A percentile compares a stretch with the other conserved stretches of the same genome.
Evolutionary conservation across 1,140 invertebrate genomes (phyloP).

Genomic region (Microplitis mediator): DNA sequence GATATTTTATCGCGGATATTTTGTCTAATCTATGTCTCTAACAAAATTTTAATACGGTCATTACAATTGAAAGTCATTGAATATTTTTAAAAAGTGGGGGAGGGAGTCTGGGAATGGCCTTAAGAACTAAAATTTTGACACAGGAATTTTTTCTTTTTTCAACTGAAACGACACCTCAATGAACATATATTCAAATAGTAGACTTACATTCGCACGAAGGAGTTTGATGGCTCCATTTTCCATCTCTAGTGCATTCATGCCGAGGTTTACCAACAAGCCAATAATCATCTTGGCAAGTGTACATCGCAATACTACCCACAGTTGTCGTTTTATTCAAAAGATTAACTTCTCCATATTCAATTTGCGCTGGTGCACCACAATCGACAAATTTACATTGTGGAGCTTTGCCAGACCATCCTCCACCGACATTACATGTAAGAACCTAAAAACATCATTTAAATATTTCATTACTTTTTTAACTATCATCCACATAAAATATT

Average conservation of each 20-base stretch:
- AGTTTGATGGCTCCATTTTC: constrained; percentile 83
- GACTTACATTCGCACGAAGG: constrained; percentile 84
- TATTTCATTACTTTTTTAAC: neutral
- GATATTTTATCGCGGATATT: too few species aligned
- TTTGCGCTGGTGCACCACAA: constrained; percentile 80
- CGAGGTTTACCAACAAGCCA: constrained; percentile 77
- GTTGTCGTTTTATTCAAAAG: constrained; percentile 81
- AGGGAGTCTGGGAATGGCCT: too few species aligned
- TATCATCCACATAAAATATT: neutral
- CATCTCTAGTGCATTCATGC: constrained; percentile 78
- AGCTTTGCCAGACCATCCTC: constrained; percentile 79
- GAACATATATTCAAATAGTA: neutral
- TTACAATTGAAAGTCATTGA: too few species aligned
- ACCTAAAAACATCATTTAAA: constrained; percentile 61
- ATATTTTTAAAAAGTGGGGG: too few species aligned
- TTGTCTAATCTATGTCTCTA: too few species aligned
- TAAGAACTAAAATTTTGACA: too few species aligned
- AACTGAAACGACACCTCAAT: neutral
- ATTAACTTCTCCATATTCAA: constrained; percentile 75
- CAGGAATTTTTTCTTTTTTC: too few species aligned
- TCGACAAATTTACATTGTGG: constrained; percentile 86
- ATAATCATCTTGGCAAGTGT: constrained; percentile 81
- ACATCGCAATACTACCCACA: constrained; percentile 75
- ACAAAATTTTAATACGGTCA: too few species aligned
- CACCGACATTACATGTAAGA: constrained; percentile 80